Percentiles rank a stretch among this genome's conserved stretches.
Evolutionary conservation across 2,888 invertebrate genomes (phyloP).

Genomic region (Epinotia demarniana): DNA sequence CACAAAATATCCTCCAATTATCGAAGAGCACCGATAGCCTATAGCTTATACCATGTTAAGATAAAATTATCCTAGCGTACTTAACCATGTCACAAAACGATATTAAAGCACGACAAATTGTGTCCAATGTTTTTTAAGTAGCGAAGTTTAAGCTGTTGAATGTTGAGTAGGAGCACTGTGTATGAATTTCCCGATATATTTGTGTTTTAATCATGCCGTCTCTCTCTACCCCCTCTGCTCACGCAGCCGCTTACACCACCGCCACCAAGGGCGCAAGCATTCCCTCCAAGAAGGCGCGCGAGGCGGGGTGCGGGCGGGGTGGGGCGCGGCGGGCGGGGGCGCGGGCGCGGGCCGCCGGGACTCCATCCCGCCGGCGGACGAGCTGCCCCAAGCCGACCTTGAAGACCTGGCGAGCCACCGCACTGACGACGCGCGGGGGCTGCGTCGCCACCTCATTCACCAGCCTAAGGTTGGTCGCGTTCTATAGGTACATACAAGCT

Average conservation of each 20-base stretch:
- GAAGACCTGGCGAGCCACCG: slow-evolving; percentile 92
- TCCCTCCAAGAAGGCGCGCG: slow-evolving; percentile 90
- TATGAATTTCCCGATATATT: too few species aligned
- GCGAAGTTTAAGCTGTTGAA: too few species aligned
- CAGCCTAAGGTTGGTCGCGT: slow-evolving; percentile 2
- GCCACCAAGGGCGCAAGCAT: slow-evolving; percentile 89
- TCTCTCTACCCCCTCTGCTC: slow-evolving; percentile 53
- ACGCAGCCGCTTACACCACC: slow-evolving; percentile 85
- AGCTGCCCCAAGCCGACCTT: slow-evolving; percentile 90
- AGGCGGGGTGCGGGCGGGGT: slow-evolving; percentile 52
- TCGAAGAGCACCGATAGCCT: too few species aligned
- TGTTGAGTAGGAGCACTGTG: too few species aligned
- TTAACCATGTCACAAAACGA: too few species aligned
- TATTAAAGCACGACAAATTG: too few species aligned
- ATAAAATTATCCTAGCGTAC: too few species aligned
- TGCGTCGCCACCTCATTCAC: slow-evolving; percentile 85
- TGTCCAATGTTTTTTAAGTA: too few species aligned
- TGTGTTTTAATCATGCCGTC: not conserved
- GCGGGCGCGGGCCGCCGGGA: slow-evolving; percentile 84
- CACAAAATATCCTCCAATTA: too few species aligned
- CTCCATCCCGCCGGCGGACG: slow-evolving; percentile 90
- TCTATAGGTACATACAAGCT: too few species aligned
- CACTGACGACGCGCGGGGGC: slow-evolving; percentile 88
- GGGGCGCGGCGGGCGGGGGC: not conserved
- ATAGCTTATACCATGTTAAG: too few species aligned